Conservation (phyloP, 2,797 vertebrate genomes). For the Gorsachius magnificus region DNA sequence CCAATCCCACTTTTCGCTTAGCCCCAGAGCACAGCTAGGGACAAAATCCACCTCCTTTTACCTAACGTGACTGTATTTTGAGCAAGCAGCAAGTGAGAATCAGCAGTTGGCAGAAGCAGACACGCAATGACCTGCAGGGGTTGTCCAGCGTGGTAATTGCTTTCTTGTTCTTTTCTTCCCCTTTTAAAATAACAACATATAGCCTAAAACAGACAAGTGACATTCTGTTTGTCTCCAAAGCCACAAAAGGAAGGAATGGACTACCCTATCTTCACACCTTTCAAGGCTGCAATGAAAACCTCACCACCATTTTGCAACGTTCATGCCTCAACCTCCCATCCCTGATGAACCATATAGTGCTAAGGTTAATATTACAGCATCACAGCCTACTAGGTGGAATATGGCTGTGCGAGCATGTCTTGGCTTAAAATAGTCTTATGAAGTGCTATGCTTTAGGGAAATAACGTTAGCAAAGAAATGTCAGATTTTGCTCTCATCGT, state of each 20-base stretch:
- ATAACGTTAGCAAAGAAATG: constrained; percentile 38
- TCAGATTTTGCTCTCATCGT: constrained; percentile 12
- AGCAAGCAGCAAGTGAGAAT: not conserved
- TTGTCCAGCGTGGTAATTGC: not conserved
- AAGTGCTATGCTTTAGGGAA: constrained; percentile 35
- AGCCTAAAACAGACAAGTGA: not conserved
- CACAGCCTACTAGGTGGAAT: not conserved
- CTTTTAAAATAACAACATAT: not conserved
- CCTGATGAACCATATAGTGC: not conserved
- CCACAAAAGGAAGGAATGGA: not conserved
- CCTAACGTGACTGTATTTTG: fast-evolving
- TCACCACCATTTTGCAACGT: fast-evolving
- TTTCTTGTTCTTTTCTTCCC: not conserved
- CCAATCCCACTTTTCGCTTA: not conserved
- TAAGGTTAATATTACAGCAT: not conserved
- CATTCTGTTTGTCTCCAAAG: not conserved
- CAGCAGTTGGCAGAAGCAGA: not conserved
- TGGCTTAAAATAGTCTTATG: constrained; percentile 48
- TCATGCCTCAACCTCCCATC: not conserved
- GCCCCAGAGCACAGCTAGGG: not conserved
- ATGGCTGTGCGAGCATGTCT: not conserved
- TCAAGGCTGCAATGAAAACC: not conserved
- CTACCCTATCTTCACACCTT: not conserved
- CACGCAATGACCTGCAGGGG: not conserved
- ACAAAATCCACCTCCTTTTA: not conserved